These are phyloP conservation scores for Imbricaverruca yamaguchii DNA, from an alignment of 2,888 invertebrate species.

Conservation along the genomic window DNA sequence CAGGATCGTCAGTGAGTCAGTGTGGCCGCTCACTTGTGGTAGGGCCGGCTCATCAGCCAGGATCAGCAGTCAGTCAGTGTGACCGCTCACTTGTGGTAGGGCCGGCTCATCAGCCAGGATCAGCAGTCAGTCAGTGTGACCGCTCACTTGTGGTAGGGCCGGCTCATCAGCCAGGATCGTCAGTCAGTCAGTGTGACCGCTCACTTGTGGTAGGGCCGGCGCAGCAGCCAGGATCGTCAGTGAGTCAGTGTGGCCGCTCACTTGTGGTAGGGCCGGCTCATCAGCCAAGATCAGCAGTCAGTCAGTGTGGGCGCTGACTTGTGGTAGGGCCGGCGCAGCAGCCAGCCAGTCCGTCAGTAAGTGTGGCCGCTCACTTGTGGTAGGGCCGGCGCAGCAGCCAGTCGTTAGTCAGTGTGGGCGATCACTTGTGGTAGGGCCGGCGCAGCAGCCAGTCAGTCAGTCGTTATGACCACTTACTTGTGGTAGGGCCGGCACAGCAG, in stretches of 20 bases:
- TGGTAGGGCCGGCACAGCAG: constrained; percentile 59
- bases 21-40: constrained; percentile 51
- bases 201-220: too few relatives aligned
- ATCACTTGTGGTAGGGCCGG: too few relatives aligned
- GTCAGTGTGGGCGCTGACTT: too few relatives aligned
- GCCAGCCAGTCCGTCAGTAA: too few relatives aligned
- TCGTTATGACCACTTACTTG: constrained; percentile 44
- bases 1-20: too few relatives aligned
- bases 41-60: constrained; percentile 58
- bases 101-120: too few relatives aligned
- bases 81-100: too few relatives aligned
- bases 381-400: constrained; percentile 61
- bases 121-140: not conserved
- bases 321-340: too few relatives aligned
- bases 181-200: too few relatives aligned
- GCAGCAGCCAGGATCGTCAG: too few relatives aligned
- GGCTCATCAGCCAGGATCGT: constrained; percentile 51
- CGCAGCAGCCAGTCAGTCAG: too few relatives aligned
- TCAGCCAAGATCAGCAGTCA: constrained; percentile 48
- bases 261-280: constrained; percentile 59
- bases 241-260: constrained; percentile 37
- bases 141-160: constrained; percentile 57
- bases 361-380: constrained; percentile 50
- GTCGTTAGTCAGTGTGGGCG: not conserved
- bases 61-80: too few relatives aligned